These are phyloP conservation scores for Gobio gobio DNA, from an alignment of 2,113 vertebrate species.

Conservation along the genomic window DNA sequence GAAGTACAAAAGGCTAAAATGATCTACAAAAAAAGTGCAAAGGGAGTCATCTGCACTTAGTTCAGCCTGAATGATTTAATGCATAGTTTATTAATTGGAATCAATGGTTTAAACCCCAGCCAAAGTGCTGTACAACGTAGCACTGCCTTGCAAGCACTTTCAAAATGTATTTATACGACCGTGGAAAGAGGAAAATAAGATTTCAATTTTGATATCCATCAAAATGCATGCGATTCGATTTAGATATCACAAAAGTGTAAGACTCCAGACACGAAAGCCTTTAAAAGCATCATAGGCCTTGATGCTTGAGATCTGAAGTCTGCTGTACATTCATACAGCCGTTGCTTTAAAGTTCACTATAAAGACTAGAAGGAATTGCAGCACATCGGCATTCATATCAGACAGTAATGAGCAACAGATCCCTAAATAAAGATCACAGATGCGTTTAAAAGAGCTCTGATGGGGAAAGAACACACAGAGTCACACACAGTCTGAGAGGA, in stretches of 20 bases:
- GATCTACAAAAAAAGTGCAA: neutral
- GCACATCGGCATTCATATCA: neutral
- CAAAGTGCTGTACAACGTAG: neutral
- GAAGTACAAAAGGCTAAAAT: neutral
- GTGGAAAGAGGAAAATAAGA: neutral
- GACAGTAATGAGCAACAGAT: constrained; percentile 7
- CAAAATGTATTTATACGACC: neutral
- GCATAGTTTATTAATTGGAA: neutral
- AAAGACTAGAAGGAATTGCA: constrained; percentile 11
- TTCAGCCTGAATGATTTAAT: neutral
- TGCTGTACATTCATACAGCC: neutral
- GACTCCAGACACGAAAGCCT: neutral
- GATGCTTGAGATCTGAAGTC: neutral
- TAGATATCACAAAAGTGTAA: neutral
- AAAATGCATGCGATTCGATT: neutral
- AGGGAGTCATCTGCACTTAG: too few relatives aligned
- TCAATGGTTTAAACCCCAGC: neutral
- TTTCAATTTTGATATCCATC: neutral
- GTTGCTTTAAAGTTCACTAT: constrained; percentile 10
- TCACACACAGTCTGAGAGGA: constrained; percentile 32
- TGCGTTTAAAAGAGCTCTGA: neutral
- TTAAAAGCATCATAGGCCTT: constrained; percentile 15
- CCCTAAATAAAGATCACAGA: constrained; percentile 17
- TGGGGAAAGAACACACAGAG: constrained; percentile 52
- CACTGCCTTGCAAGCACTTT: neutral